Percentiles rank a stretch among this genome's conserved stretches.
phyloP scores from a whole-genome alignment of 2,888 invertebrate genomes.

The Strigamia crassipes region DNA sequence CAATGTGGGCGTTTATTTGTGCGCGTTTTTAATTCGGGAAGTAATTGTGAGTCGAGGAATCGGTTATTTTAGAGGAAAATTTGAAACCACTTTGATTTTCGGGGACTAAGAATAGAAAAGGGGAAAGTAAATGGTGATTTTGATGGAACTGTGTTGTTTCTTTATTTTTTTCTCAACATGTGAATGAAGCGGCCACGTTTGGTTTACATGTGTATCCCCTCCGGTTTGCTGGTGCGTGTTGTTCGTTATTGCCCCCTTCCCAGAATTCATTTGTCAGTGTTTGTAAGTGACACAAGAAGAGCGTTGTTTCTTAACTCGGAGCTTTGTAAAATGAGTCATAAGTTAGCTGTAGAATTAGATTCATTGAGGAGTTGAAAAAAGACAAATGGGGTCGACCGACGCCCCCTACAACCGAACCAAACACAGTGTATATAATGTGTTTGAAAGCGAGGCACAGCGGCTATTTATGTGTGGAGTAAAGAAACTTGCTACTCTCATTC shows the following conservation, averaged over 20 bases:
- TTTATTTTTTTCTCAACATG: neutral
- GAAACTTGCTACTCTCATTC: neutral
- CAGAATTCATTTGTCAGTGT: slow-evolving; percentile 28
- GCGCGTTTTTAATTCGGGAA: neutral
- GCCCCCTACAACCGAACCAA: slow-evolving; percentile 16
- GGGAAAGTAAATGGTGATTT: slow-evolving; percentile 58
- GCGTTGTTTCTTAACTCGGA: slow-evolving; percentile 7
- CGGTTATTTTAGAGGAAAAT: too few species aligned
- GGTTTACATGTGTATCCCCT: neutral
- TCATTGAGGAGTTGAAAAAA: slow-evolving; percentile 25
- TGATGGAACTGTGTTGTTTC: slow-evolving; percentile 17
- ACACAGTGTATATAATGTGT: neutral
- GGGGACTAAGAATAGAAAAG: slow-evolving; percentile 52
- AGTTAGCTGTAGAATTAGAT: slow-evolving; percentile 28
- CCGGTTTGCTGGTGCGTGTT: neutral
- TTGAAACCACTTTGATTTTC: slow-evolving; percentile 36
- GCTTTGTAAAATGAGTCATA: slow-evolving; percentile 32
- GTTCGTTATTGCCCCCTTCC: neutral
- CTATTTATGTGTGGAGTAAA: slow-evolving; percentile 17
- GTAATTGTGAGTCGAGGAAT: slow-evolving; percentile 7
- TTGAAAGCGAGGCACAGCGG: neutral
- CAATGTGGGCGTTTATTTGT: too few species aligned
- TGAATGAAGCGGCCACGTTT: neutral
- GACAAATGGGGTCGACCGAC: neutral
- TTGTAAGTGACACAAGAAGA: neutral